phyloP scores from a whole-genome alignment of 2,113 vertebrate species.

The Lipophrys pholis region DNA sequence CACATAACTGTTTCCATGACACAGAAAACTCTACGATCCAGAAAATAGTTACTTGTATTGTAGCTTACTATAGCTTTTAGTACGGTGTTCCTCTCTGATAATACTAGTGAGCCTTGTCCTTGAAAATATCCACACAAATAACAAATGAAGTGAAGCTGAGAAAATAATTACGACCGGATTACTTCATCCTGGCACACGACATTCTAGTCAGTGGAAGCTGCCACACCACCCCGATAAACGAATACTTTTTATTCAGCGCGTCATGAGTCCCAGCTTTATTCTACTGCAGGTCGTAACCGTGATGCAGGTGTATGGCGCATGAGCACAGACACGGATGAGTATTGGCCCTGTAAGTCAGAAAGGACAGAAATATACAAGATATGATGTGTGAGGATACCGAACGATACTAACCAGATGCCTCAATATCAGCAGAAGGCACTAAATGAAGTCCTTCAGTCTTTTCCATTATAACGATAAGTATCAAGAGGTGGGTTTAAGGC shows the following conservation, averaged over 20 bases:
- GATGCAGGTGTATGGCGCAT: constrained; percentile 37
- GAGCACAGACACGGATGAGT: constrained; percentile 55
- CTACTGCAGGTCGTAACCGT: constrained; percentile 33
- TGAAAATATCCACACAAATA: constrained; percentile 65
- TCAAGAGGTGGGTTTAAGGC: constrained; percentile 78
- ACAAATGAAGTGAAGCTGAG: constrained; percentile 47
- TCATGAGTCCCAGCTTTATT: constrained; percentile 7
- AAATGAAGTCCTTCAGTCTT: constrained; percentile 72
- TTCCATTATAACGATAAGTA: constrained; percentile 53
- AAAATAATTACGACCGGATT: constrained; percentile 43
- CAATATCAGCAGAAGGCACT: constrained; percentile 71
- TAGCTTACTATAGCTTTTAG: constrained; percentile 44
- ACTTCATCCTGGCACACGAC: constrained; percentile 43
- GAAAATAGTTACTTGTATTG: constrained; percentile 30
- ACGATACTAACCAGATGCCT: constrained; percentile 65
- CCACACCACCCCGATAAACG: constrained; percentile 56
- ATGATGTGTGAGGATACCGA: constrained; percentile 57
- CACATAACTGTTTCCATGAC: constrained; percentile 66
- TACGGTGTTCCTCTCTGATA: constrained; percentile 33
- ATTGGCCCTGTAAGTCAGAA: constrained; percentile 55
- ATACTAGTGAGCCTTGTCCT: constrained; percentile 43
- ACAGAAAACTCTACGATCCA: constrained; percentile 37
- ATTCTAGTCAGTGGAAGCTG: constrained; percentile 56
- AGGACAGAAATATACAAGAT: constrained; percentile 67
- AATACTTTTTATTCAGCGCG: not conserved